These are phyloP conservation scores for Campoplex nolae DNA, from an alignment of 2,888 invertebrate species.

Conservation along the genomic window DNA sequence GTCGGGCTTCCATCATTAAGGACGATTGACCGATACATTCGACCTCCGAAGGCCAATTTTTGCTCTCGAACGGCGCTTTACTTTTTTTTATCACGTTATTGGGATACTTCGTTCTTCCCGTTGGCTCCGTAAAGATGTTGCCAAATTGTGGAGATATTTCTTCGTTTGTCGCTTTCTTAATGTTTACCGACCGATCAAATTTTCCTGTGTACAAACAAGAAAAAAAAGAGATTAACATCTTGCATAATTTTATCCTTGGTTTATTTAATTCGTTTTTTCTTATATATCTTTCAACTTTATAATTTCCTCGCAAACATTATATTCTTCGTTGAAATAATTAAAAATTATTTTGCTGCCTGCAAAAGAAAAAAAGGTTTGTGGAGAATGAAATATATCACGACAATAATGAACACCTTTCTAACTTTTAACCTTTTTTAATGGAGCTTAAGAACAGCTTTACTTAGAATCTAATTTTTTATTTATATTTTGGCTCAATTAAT, in stretches of 20 bases:
- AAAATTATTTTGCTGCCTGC: too few species aligned
- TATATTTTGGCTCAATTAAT: background rate
- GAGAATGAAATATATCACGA: too few species aligned
- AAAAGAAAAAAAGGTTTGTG: too few species aligned
- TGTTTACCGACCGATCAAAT: constrained; percentile 54
- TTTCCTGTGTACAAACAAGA: constrained; percentile 58
- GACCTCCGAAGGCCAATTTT: constrained; percentile 75
- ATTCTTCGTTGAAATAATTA: too few species aligned
- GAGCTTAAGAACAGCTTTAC: too few species aligned
- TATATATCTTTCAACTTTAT: too few species aligned
- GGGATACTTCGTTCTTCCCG: constrained; percentile 75
- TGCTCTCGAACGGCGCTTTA: constrained; percentile 71
- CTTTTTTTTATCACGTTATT: constrained; percentile 74
- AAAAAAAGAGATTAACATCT: background rate
- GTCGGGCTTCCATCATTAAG: constrained; percentile 70
- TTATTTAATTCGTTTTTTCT: too few species aligned
- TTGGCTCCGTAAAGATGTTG: constrained; percentile 76
- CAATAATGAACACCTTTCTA: too few species aligned
- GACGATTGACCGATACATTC: constrained; percentile 73
- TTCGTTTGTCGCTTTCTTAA: constrained; percentile 43
- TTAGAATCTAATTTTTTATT: background rate
- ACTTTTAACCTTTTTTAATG: too few species aligned
- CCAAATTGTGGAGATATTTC: constrained; percentile 68
- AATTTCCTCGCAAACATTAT: background rate
- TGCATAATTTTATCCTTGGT: too few species aligned